Evolutionary conservation across 1,140 invertebrate genomes (phyloP).

Genomic region (Anthonomus grandis): DNA sequence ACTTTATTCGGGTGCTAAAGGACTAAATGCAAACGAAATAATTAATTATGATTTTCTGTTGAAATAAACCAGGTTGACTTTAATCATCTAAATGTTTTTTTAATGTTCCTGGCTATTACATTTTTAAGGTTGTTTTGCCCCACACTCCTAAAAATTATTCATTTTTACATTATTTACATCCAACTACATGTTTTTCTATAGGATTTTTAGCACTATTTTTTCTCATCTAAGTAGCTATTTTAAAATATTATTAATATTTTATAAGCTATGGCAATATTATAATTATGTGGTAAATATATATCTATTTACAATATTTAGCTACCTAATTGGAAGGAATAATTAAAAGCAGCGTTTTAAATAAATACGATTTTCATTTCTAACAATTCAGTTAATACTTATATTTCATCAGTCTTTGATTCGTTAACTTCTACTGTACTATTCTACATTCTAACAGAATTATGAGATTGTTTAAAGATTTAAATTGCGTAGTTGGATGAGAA

Average conservation of each 20-base stretch:
- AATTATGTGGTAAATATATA: slow-evolving; percentile 5
- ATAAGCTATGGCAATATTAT: too few species aligned
- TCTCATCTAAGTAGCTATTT: too few species aligned
- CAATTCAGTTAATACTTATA: slow-evolving; percentile 17
- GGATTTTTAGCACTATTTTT: too few species aligned
- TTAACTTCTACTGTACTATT: slow-evolving; percentile 3
- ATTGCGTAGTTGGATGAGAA: not conserved
- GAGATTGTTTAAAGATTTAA: not conserved
- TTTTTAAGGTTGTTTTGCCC: too few species aligned
- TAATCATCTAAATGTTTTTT: too few species aligned
- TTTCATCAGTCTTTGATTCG: slow-evolving; percentile 22
- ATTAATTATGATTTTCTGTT: not conserved
- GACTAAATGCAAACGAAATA: not conserved
- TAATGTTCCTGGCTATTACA: too few species aligned
- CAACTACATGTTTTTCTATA: too few species aligned
- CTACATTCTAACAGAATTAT: slow-evolving; percentile 13
- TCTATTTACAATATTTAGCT: slow-evolving; percentile 11
- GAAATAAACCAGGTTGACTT: too few species aligned
- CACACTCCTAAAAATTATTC: too few species aligned
- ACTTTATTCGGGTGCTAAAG: not conserved
- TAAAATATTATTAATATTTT: too few species aligned
- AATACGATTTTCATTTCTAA: not conserved
- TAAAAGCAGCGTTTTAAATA: slow-evolving; percentile 11
- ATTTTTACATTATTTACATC: too few species aligned
- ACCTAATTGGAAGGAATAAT: slow-evolving; percentile 19